These are phyloP conservation scores for Grallaria varia DNA, from an alignment of 2,113 vertebrate species.

Conservation along the genomic window DNA sequence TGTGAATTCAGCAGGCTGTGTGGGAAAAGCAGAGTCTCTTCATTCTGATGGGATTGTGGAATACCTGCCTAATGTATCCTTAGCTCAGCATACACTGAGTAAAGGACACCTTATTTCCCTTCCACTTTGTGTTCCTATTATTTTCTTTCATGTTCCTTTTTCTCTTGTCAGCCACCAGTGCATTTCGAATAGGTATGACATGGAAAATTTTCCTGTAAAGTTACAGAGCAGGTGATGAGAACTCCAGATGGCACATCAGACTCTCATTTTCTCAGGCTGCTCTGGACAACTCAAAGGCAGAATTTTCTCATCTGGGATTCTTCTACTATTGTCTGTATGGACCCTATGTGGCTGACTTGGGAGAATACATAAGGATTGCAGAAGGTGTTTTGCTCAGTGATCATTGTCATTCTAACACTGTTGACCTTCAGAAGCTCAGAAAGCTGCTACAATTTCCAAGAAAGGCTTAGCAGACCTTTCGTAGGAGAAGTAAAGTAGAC, in stretches of 20 bases:
- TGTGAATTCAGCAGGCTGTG: not conserved
- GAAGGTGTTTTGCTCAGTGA: not conserved
- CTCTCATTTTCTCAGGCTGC: not conserved
- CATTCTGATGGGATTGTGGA: not conserved
- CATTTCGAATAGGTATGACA: not conserved
- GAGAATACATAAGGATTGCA: not conserved
- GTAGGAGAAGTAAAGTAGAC: not conserved
- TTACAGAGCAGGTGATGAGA: not conserved
- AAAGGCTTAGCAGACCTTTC: not conserved
- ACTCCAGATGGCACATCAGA: not conserved
- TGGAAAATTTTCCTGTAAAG: not conserved
- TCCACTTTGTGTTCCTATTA: not conserved
- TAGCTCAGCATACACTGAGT: not conserved
- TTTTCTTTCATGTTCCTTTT: not conserved
- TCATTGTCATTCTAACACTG: not conserved
- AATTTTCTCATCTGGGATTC: not conserved
- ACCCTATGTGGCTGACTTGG: not conserved
- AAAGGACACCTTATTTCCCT: not conserved
- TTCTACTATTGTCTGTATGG: not conserved
- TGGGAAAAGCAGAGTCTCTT: not conserved
- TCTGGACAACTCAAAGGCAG: not conserved
- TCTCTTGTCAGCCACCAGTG: not conserved
- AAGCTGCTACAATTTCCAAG: not conserved
- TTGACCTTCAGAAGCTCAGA: not conserved
- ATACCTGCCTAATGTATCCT: not conserved